These are phyloP conservation scores for Rhinophrynus dorsalis DNA, from an alignment of 2,797 vertebrate genomes.

Conservation along the genomic window DNA sequence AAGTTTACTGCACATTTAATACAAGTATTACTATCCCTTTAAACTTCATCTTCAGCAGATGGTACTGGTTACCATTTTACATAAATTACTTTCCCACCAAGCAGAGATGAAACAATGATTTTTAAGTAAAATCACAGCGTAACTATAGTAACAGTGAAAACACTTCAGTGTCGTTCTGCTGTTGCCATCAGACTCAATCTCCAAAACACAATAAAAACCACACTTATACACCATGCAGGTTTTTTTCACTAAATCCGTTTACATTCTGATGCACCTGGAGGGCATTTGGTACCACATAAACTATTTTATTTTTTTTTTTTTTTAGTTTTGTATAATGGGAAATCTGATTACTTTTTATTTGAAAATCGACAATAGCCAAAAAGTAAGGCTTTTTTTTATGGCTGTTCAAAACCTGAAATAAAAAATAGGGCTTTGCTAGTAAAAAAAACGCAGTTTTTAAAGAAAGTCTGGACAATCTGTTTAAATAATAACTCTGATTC, in stretches of 20 bases:
- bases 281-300: slow-evolving; percentile 23
- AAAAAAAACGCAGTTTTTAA: slow-evolving; percentile 13
- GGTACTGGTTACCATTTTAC: slow-evolving; percentile 8
- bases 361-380: slow-evolving; percentile 8
- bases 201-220: background rate
- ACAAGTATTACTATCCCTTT: too few species aligned
- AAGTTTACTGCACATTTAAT: too few species aligned
- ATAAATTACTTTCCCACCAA: slow-evolving; percentile 25
- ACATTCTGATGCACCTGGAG: slow-evolving; percentile 17
- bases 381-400: background rate
- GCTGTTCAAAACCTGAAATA: slow-evolving; percentile 10
- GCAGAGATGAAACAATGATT: background rate
- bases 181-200: background rate
- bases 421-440: background rate
- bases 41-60: slow-evolving; percentile 39
- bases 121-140: slow-evolving; percentile 23
- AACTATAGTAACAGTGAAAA: slow-evolving; percentile 23
- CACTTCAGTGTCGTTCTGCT: slow-evolving; percentile 16
- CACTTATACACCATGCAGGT: background rate
- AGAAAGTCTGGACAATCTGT: slow-evolving; percentile 19
- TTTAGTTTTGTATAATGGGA: slow-evolving; percentile 34
- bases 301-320: too few species aligned
- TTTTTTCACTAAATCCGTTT: background rate
- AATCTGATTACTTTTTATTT: slow-evolving; percentile 8
- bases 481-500: slow-evolving; percentile 2